These are phyloP conservation scores for Maconellicoccus hirsutus DNA, from an alignment of 1,140 invertebrate species.

Conservation along the genomic window DNA sequence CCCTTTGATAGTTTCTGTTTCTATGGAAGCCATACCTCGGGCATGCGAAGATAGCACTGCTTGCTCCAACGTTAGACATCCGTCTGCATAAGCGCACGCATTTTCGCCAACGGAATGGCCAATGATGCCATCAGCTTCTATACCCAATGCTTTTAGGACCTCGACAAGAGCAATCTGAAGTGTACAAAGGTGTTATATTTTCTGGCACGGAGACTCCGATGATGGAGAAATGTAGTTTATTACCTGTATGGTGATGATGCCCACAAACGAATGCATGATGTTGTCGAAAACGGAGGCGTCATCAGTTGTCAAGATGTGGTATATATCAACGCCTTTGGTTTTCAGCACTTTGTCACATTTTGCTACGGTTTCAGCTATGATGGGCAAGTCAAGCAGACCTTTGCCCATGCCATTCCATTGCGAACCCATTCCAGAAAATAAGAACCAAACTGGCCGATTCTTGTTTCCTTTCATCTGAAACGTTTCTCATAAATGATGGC, in stretches of 20 bases:
- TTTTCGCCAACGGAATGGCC: constrained; percentile 55
- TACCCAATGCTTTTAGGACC: constrained; percentile 39
- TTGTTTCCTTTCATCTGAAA: not conserved
- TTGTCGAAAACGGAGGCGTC: constrained; percentile 45
- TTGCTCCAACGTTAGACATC: constrained; percentile 50
- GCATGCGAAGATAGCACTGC: constrained; percentile 50
- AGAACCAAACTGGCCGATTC: constrained; percentile 30
- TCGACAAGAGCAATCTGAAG: constrained; percentile 56
- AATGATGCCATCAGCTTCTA: constrained; percentile 51
- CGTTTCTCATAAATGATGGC: not conserved
- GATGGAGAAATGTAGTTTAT: no score
- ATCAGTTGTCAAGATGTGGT: constrained; percentile 45
- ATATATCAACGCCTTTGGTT: constrained; percentile 46
- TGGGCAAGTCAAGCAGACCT: constrained; percentile 47
- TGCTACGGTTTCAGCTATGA: constrained; percentile 51
- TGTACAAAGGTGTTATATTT: not conserved
- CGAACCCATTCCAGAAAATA: constrained; percentile 56
- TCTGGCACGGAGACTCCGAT: no score
- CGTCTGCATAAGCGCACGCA: constrained; percentile 58
- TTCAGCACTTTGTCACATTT: constrained; percentile 44
- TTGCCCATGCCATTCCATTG: constrained; percentile 54
- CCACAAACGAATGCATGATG: constrained; percentile 54
- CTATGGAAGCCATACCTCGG: constrained; percentile 46
- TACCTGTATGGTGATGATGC: constrained; percentile 72
- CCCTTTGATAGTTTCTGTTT: constrained; percentile 41